These are phyloP conservation scores for Eurystomus glaucurus DNA, from an alignment of 2,797 vertebrate species.

Conservation along the genomic window DNA sequence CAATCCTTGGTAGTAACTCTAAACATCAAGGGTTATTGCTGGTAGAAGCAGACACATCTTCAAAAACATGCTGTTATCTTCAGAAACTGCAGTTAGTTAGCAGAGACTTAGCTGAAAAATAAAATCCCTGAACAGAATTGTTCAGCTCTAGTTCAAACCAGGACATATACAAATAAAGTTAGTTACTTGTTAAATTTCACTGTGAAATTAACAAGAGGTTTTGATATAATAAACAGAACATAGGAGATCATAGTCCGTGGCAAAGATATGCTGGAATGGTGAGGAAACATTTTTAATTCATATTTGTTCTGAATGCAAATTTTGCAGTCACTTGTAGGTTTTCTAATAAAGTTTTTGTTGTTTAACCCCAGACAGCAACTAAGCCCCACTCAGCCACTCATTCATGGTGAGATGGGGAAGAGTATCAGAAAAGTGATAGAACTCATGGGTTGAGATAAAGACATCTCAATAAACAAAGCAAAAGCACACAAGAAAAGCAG, in stretches of 20 bases:
- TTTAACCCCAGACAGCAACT: neutral
- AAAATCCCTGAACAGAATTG: too few species aligned
- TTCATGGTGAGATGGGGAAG: rapidly evolving
- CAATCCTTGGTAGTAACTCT: too few species aligned
- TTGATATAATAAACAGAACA: neutral
- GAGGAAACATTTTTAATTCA: neutral
- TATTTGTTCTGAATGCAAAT: neutral
- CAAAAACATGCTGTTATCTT: too few species aligned
- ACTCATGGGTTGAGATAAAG: neutral
- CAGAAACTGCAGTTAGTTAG: too few species aligned
- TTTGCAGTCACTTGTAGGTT: neutral
- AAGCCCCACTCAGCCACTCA: neutral
- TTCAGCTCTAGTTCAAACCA: too few species aligned
- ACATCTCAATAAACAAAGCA: neutral
- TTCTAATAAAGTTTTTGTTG: neutral
- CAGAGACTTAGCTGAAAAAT: too few species aligned
- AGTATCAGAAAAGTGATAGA: neutral
- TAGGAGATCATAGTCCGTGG: neutral
- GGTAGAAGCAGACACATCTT: too few species aligned
- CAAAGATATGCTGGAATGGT: neutral
- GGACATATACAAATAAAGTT: neutral
- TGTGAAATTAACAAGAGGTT: neutral
- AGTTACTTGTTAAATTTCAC: neutral
- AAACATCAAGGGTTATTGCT: too few species aligned
- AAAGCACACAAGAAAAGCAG: neutral